These are phyloP conservation scores for Coranthus polyacanthus DNA, from an alignment of 2,797 vertebrate species.

Conservation along the genomic window DNA sequence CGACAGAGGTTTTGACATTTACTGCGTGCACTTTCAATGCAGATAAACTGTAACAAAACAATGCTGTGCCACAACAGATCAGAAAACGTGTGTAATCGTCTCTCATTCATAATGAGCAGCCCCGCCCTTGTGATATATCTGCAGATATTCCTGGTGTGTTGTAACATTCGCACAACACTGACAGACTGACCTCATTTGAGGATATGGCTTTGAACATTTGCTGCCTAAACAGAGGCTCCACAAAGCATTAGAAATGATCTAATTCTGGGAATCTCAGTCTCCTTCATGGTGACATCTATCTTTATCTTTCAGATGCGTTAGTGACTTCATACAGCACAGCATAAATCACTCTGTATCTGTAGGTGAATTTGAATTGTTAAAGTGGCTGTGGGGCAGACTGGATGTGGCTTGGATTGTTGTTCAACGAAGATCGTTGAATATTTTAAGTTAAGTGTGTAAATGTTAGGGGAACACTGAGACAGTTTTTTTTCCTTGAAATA, in stretches of 20 bases:
- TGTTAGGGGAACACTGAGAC: constrained; percentile 26
- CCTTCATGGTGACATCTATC: constrained; percentile 19
- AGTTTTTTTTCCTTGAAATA: constrained; percentile 5
- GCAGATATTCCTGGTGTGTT: constrained; percentile 29
- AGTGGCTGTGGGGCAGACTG: constrained; percentile 10
- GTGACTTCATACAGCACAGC: neutral
- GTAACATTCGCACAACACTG: constrained; percentile 20
- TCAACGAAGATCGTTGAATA: constrained; percentile 9
- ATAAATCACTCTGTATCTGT: too few relatives aligned
- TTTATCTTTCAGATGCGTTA: constrained; percentile 18
- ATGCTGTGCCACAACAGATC: neutral
- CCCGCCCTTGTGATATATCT: constrained; percentile 3
- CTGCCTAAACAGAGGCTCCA: constrained; percentile 16
- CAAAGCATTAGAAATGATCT: constrained; percentile 26
- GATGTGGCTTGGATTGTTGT: constrained; percentile 8
- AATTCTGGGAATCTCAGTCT: constrained; percentile 22
- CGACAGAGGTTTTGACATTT: too few relatives aligned
- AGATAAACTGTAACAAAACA: too few relatives aligned
- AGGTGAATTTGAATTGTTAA: neutral
- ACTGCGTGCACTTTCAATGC: too few relatives aligned
- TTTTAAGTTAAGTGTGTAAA: constrained; percentile 16
- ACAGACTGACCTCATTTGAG: constrained; percentile 35
- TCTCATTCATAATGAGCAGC: neutral
- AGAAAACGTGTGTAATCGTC: constrained; percentile 11
- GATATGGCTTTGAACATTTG: constrained; percentile 16